These are phyloP conservation scores for Drosophila burlai DNA, from an alignment of 1,140 invertebrate genomes.

Conservation along the genomic window DNA sequence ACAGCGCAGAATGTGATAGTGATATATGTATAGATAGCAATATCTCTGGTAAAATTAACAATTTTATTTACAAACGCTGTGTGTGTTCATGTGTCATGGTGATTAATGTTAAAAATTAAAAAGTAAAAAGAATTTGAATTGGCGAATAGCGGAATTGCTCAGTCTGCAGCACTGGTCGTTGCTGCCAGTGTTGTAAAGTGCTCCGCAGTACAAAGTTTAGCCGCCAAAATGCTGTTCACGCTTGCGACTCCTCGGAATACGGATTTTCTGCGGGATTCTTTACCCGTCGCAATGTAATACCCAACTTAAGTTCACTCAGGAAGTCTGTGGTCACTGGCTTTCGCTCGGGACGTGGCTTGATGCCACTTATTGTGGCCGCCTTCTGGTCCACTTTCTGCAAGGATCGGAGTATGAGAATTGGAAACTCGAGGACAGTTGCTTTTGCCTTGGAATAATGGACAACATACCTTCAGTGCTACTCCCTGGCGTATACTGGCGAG, in stretches of 20 bases:
- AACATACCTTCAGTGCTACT: slow-evolving; percentile 66
- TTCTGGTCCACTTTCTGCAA: slow-evolving; percentile 76
- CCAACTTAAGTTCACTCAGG: slow-evolving; percentile 72
- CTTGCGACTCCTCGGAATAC: slow-evolving; percentile 69
- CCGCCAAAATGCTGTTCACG: slow-evolving; percentile 28
- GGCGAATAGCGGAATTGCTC: slow-evolving; percentile 7
- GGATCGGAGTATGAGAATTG: not conserved
- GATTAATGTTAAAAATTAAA: slow-evolving; percentile 24
- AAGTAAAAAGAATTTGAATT: slow-evolving; percentile 16
- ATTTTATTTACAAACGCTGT: slow-evolving; percentile 41
- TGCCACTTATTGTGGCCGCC: slow-evolving; percentile 74
- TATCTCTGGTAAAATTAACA: slow-evolving; percentile 10
- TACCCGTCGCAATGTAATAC: slow-evolving; percentile 64
- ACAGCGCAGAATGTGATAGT: not conserved
- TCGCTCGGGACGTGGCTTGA: slow-evolving; percentile 64
- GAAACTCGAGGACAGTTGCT: not conserved
- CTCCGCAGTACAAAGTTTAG: slow-evolving; percentile 13
- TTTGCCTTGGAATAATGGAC: not conserved
- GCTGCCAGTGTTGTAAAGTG: slow-evolving; percentile 17
- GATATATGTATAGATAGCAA: slow-evolving; percentile 3
- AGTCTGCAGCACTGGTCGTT: slow-evolving; percentile 27
- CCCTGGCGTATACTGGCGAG: slow-evolving; percentile 74
- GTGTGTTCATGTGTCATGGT: slow-evolving; percentile 38
- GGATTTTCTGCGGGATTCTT: slow-evolving; percentile 72
- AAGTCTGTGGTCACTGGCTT: slow-evolving; percentile 69